phyloP scores from a whole-genome alignment of 1,140 invertebrate genomes.

The Cryptotermes secundus region DNA sequence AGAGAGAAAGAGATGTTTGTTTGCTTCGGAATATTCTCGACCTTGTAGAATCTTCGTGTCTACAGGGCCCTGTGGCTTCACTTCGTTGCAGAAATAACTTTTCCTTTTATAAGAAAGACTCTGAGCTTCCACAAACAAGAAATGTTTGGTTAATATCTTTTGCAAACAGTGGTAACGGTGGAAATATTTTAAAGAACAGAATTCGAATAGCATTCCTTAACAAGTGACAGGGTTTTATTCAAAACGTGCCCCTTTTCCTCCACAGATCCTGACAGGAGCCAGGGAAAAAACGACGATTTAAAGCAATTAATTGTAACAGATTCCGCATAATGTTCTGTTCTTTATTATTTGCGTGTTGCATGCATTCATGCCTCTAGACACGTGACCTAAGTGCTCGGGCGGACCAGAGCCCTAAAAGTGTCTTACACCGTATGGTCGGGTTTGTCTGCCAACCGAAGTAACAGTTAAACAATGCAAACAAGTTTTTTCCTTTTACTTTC shows the following conservation, averaged over 20 bases:
- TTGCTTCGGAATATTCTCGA: background rate
- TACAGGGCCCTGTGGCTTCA: background rate
- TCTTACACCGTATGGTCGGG: too few relatives aligned
- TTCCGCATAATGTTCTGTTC: too few relatives aligned
- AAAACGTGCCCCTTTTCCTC: background rate
- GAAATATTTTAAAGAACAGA: background rate
- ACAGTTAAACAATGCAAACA: too few relatives aligned
- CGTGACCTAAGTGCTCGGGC: too few relatives aligned
- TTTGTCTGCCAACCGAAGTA: too few relatives aligned
- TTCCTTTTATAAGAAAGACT: background rate
- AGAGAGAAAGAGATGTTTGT: background rate
- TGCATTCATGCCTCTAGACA: too few relatives aligned
- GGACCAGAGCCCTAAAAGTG: too few relatives aligned
- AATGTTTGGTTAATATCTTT: background rate
- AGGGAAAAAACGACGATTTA: too few relatives aligned
- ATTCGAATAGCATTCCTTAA: background rate
- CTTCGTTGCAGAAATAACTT: background rate
- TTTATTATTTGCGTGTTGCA: too few relatives aligned
- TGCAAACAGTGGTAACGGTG: background rate
- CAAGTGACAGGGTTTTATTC: background rate
- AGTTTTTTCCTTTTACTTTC: too few relatives aligned
- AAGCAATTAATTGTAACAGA: too few relatives aligned
- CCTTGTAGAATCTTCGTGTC: background rate
- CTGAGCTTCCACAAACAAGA: background rate
- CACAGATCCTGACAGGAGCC: too few relatives aligned